phyloP scores from a whole-genome alignment of 2,888 invertebrate genomes.

The Panopea generosa region DNA sequence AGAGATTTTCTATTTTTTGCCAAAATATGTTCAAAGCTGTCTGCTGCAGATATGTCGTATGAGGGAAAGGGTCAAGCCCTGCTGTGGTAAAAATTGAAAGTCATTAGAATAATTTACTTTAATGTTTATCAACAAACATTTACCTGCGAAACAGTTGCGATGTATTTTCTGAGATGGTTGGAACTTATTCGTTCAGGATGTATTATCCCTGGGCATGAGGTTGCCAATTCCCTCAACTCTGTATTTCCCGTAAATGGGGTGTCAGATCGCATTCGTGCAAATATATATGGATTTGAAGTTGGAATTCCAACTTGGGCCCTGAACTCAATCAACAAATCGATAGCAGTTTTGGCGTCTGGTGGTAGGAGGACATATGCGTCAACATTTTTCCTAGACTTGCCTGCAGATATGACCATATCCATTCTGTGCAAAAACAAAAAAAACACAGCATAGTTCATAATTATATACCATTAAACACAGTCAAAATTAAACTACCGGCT shows the following conservation, averaged over 20 bases:
- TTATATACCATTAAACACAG: not conserved
- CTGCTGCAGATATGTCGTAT: not conserved
- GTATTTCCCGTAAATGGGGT: constrained; percentile 8
- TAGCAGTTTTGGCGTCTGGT: not conserved
- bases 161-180: constrained; percentile 8
- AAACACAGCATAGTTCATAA: not conserved
- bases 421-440: not conserved
- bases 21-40: not conserved
- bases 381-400: constrained; percentile 1
- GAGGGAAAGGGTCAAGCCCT: not conserved
- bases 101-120: not conserved
- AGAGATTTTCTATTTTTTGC: no score
- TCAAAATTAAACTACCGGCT: no score
- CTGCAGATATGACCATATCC: not conserved
- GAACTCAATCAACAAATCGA: not conserved
- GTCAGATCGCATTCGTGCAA: not conserved
- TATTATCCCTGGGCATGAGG: not conserved
- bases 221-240: not conserved
- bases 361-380: not conserved
- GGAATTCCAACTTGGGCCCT: constrained; percentile 1
- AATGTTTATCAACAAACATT: not conserved
- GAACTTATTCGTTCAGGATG: constrained; percentile 8
- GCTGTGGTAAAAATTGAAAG: not conserved
- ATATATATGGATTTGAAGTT: not conserved
- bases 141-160: constrained; percentile 14